Evolutionary conservation across 30 jellyfish, hydroid and myxozoan species (phyloP).

Genomic region (Hydractinia symbiolongicarpus): DNA sequence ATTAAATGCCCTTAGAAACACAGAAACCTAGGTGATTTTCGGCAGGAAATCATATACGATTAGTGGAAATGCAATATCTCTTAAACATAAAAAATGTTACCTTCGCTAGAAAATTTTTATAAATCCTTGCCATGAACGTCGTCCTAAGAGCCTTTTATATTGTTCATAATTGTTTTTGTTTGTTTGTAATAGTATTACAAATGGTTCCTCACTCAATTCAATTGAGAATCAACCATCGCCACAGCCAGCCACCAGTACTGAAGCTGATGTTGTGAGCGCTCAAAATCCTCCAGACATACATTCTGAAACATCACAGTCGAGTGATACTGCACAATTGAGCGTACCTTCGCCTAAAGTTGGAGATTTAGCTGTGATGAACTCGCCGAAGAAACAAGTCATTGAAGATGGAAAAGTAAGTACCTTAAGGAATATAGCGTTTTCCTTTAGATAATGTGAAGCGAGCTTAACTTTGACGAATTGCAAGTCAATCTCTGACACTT

Average conservation of each 20-base stretch:
- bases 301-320: conserved; percentile 14
- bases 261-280: neutral
- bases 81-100: no score
- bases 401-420: neutral
- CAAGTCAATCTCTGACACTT: no score
- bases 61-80: no score
- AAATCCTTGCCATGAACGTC: no score
- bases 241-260: conserved; percentile 4
- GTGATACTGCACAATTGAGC: neutral
- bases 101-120: no score
- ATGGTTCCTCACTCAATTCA: neutral
- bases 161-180: neutral
- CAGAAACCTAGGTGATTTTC: no score
- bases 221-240: conserved; percentile 1
- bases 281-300: conserved; percentile 18
- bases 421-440: no score
- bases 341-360: conserved; percentile 24
- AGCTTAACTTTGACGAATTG: no score
- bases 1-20: no score
- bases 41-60: no score
- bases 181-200: neutral
- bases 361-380: neutral
- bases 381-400: neutral
- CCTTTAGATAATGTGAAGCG: no score
- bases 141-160: no score